phyloP scores from a whole-genome alignment of 2,113 vertebrate species.

The Chunga burmeisteri region DNA sequence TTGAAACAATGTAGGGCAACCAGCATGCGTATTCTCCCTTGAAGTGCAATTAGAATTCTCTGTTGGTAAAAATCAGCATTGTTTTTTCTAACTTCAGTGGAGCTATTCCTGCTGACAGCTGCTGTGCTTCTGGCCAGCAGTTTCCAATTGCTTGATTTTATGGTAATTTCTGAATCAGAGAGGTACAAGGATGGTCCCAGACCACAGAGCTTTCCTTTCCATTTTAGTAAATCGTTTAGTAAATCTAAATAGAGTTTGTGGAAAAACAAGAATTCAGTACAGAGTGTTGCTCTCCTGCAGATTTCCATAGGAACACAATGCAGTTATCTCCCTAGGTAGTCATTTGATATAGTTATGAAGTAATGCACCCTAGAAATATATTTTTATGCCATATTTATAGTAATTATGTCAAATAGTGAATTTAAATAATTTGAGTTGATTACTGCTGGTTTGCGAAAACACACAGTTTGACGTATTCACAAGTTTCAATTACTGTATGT shows the following conservation, averaged over 20 bases:
- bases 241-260: background rate
- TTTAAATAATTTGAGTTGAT: constrained; percentile 70
- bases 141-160: constrained; percentile 2
- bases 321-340: constrained; percentile 16
- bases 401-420: constrained; percentile 62
- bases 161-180: background rate
- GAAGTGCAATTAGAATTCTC: background rate
- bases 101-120: background rate
- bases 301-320: constrained; percentile 1
- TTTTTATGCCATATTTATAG: constrained; percentile 63
- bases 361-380: constrained; percentile 24
- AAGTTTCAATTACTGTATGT: constrained; percentile 62
- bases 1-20: background rate
- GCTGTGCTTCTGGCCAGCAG: background rate
- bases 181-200: background rate
- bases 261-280: background rate
- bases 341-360: constrained; percentile 25
- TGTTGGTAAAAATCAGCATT: background rate
- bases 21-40: background rate
- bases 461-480: constrained; percentile 56
- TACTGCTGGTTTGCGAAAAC: constrained; percentile 62
- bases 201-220: background rate
- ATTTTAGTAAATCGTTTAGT: background rate
- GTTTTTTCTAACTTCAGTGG: background rate
- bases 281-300: background rate